phyloP scores from a whole-genome alignment of 2,113 vertebrate genomes.

The Falcunculus frontatus region DNA sequence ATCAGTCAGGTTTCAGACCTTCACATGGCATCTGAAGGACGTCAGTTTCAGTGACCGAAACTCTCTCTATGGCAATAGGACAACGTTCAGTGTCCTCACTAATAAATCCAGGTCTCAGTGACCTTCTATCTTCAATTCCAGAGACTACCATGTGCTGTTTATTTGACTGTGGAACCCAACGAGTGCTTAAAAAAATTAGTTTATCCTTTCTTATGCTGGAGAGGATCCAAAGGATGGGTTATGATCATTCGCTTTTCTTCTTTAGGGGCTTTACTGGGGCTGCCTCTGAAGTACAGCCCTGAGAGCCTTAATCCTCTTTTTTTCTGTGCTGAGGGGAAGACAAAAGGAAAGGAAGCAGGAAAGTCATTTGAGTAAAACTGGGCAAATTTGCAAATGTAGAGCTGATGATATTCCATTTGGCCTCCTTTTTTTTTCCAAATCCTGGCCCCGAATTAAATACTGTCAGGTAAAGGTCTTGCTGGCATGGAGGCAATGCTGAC shows the following conservation, averaged over 20 bases:
- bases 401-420: background rate
- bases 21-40: conserved; percentile 4
- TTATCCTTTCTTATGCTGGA: background rate
- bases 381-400: background rate
- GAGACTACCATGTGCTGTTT: background rate
- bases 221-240: background rate
- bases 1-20: conserved; percentile 12
- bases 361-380: background rate
- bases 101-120: background rate
- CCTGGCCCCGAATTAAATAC: background rate
- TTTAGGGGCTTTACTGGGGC: background rate
- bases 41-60: background rate
- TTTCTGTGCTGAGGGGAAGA: background rate
- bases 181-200: background rate
- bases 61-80: background rate
- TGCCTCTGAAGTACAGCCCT: background rate
- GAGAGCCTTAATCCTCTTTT: background rate
- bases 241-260: background rate
- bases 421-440: background rate
- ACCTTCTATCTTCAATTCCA: background rate
- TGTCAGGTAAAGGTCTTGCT: background rate
- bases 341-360: background rate
- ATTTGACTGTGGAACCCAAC: background rate
- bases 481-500: background rate
- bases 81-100: background rate